Base-by-base conservation (phyloP, 2,888 invertebrate species). In the Nomada goodeniana region DNA sequence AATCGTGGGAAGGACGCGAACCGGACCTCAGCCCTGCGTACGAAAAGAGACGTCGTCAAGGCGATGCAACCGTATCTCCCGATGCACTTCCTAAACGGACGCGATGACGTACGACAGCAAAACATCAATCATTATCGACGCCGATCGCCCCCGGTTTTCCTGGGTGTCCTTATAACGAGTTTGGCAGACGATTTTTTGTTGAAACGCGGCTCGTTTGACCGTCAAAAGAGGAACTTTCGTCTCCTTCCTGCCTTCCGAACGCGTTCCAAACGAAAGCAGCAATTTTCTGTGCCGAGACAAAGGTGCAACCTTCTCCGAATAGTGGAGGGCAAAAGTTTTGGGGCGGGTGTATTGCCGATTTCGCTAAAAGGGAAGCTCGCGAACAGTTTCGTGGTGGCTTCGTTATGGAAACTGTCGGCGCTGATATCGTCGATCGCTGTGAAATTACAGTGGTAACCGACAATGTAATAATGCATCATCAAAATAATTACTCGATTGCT, bases 91-190 rank as follows among this genome's bases (percentile, higher is more conserved):
- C 82, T 83, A 86, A 83, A 84, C 80, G 84, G 82, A 81, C 82
- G 70, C 64, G 86, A 85, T 88, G 87, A 87, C 88, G 84, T 80
- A 75, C 77, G 55, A 74, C 63, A 79, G 86, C 80, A 89, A 91
- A 91, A 91, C 89, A 88, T 88, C 86, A 85, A 86, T 89, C 91
- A 90, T 90, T 90, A 89, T 87, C 87, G 87, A 67, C 77, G 73
- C 76, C 78, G 86, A 83, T 85, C 64, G 74, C 78, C 60, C 68
- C 61, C 73, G 77, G 68, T 76, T 68, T 80, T 73, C 47, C 67
- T 64, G 65, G 76, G 55, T 50, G 85, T 82, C 85, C 82, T 88
- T 84, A 80, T 70, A 80, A 72, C 77, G 76, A 81, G 78, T 76
- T 64, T 42, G 64, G 57, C 77, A 76, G 63, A 71, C 68, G 29